These are phyloP conservation scores for Drosophila nannoptera DNA, from an alignment of 1,140 invertebrate species.

Conservation along the genomic window DNA sequence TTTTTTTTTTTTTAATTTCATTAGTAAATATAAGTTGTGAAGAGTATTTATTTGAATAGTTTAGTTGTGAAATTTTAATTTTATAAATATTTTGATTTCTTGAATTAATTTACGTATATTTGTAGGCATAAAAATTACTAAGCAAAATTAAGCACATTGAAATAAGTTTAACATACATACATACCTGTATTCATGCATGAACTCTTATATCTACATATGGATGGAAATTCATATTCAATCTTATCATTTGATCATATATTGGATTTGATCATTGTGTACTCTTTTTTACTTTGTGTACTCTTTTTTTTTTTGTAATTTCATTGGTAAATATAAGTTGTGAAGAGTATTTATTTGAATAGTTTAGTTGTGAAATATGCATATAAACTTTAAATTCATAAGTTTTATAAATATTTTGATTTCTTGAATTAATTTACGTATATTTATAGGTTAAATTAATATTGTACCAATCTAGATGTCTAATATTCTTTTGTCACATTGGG, in stretches of 20 bases:
- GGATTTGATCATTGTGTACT: slow-evolving; percentile 13
- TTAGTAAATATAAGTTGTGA: slow-evolving; percentile 19
- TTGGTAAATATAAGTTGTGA: slow-evolving; percentile 19
- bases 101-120: slow-evolving; percentile 12
- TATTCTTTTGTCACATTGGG: slow-evolving; percentile 25
- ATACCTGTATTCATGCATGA: slow-evolving; percentile 16
- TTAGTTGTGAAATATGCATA: slow-evolving; percentile 22
- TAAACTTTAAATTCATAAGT: no score
- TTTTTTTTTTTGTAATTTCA: slow-evolving; percentile 3
- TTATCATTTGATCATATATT: slow-evolving; percentile 23
- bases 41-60: slow-evolving; percentile 22
- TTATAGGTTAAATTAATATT: no score
- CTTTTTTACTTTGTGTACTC: no score
- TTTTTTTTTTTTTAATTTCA: slow-evolving; percentile 3
- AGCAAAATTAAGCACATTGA: slow-evolving; percentile 7
- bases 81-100: slow-evolving; percentile 16
- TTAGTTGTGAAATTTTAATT: slow-evolving; percentile 50
- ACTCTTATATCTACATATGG: slow-evolving; percentile 8
- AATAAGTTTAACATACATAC: slow-evolving; percentile 24
- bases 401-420: no score
- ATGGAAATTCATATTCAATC: not conserved
- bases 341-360: slow-evolving; percentile 22
- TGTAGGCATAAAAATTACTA: slow-evolving; percentile 12
- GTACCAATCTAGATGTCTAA: not conserved
- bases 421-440: no score